Evolutionary conservation across 2,888 invertebrate species (phyloP), one percentile per base, ranked within the genome.

Genomic region (Watsonalla binaria): DNA sequence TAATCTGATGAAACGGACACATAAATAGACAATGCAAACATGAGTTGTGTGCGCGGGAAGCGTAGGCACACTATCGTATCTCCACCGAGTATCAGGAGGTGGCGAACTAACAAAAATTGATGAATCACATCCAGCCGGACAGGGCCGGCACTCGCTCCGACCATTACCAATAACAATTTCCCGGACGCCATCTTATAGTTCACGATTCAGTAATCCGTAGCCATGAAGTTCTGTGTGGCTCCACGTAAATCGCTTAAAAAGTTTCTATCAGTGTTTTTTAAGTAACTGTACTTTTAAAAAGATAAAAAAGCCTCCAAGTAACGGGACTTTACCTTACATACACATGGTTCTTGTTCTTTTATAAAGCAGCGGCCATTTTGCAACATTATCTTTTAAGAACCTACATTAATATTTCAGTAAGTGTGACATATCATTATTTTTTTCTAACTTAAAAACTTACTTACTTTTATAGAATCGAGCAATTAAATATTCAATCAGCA

Each of bases 151-250:
- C 62, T 59, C 58, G 58, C 57, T 59, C 57, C 57, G 66, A 70
- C 78, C 77, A 77, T 75, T 77, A 79, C 76, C 76, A 76, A 79
- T 76, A 81, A 80, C 82, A 76, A 77, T 83, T 81, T 81, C 76
- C 80, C 74, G 74, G 76, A 67, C 79, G 78, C 82, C 79, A 80
- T 82, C 78, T 80, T 79, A 49, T 15, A 74, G 80, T 80, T 77
- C 72, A 80, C 76, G 76, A 80, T 75, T 78, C 72, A 76, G 70
- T 72, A 70, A 67, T 56, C 73, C 68, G 70, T 57, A 66, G 72
- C 62, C 62, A 68, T 65, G 66, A 68, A 71, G 58, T 55, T 55
- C 55, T 50, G 52, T 57, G 57, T 61, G 56, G 59, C 60, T 56
- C 54, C 60, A 39, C 15, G 49, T 37, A 15, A 6, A 15, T 49